Conservation (phyloP, 2,888 invertebrate species). For the Netelia inedita region DNA sequence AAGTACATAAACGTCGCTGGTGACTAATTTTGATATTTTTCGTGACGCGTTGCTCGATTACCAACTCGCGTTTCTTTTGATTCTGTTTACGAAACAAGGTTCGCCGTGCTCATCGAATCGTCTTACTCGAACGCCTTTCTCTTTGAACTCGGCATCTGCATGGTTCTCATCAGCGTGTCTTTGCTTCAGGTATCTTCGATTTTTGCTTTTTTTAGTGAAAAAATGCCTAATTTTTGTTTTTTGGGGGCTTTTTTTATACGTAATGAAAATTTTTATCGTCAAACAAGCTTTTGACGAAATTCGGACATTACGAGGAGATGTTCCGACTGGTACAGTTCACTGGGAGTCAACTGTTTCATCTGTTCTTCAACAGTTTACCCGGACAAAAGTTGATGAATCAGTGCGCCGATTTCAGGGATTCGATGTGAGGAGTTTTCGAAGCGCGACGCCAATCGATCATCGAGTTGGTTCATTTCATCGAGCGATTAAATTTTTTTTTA, state of each 20-base stretch:
- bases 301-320: conserved; percentile 48
- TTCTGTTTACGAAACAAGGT: background rate
- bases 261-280: background rate
- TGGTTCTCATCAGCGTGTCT: conserved; percentile 17
- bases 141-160: background rate
- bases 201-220: background rate
- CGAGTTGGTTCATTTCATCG: background rate
- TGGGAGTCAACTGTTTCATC: conserved; percentile 18
- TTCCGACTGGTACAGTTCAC: conserved; percentile 32
- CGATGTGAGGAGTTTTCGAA: conserved; percentile 21
- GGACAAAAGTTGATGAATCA: conserved; percentile 45
- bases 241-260: no score
- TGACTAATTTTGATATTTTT: background rate
- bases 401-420: conserved; percentile 23
- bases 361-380: conserved; percentile 41
- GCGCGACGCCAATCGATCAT: background rate
- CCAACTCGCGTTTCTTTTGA: no score
- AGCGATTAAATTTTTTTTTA: background rate
- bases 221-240: background rate
- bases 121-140: conserved; percentile 23
- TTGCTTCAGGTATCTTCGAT: conserved; percentile 24
- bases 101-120: conserved; percentile 38
- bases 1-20: background rate
- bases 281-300: conserved; percentile 33
- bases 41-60: background rate